phyloP scores from a whole-genome alignment of 2,113 vertebrate genomes.

The Melanostigma gelatinosum region DNA sequence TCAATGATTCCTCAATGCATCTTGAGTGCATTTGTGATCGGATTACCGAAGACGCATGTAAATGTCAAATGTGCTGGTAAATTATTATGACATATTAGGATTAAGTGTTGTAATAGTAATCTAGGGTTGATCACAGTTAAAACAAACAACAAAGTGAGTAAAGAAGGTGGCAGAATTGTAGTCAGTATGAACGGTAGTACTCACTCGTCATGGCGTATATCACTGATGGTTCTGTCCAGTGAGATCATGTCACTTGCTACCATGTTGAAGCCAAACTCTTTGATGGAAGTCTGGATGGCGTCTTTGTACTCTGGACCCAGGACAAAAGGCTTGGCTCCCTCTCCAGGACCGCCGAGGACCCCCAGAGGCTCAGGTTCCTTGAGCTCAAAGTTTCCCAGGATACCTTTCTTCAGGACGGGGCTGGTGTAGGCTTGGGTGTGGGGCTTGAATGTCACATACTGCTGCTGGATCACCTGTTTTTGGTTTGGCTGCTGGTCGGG shows the following conservation, averaged over 20 bases:
- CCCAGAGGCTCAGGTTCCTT: conserved; percentile 92
- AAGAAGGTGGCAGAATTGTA: not conserved
- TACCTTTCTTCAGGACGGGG: conserved; percentile 88
- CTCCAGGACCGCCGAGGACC: conserved; percentile 90
- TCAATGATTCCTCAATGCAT: not conserved
- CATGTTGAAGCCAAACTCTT: conserved; percentile 99
- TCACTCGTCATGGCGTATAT: conserved; percentile 98
- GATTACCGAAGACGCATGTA: not conserved
- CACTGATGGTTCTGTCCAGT: conserved; percentile 91
- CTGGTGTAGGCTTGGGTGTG: conserved; percentile 87
- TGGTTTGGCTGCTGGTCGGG: conserved; percentile 85
- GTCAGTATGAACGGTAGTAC: conserved; percentile 61
- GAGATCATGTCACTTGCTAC: conserved; percentile 99
- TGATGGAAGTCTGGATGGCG: conserved; percentile 91
- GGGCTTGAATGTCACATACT: conserved; percentile 94
- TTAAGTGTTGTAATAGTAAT: not conserved
- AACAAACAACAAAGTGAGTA: not conserved
- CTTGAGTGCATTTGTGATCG: not conserved
- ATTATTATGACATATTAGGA: not conserved
- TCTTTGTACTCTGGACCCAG: conserved; percentile 95
- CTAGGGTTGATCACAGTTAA: not conserved
- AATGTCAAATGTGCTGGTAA: not conserved
- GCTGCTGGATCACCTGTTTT: conserved; percentile 91
- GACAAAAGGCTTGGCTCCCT: conserved; percentile 91
- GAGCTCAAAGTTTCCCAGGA: conserved; percentile 93